phyloP scores from a whole-genome alignment of 2,797 vertebrate species.

The Halcyon leucocephala region DNA sequence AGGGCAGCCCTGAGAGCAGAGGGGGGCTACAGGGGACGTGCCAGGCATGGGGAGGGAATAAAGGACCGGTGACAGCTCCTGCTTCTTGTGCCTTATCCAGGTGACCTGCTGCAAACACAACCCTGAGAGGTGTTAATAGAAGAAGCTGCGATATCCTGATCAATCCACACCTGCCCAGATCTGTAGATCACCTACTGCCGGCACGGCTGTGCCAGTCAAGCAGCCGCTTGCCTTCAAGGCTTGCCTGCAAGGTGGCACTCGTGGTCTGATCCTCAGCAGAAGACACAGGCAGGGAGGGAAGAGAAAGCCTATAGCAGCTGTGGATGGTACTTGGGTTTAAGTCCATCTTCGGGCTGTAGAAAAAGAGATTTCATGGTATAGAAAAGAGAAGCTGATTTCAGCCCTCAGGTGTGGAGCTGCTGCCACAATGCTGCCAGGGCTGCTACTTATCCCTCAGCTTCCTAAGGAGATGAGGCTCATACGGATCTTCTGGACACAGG shows the following conservation, averaged over 20 bases:
- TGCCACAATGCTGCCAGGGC: neutral
- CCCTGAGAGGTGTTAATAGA: neutral
- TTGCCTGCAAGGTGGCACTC: neutral
- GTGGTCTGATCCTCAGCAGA: neutral
- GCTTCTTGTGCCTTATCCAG: neutral
- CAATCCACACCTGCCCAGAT: neutral
- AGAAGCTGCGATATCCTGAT: neutral
- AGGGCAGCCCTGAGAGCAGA: neutral
- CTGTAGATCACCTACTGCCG: neutral
- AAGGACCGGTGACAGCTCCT: neutral
- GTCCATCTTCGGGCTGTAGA: neutral
- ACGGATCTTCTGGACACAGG: neutral
- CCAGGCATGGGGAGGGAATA: neutral
- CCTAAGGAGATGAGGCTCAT: neutral
- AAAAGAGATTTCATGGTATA: accelerated
- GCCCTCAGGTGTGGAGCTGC: neutral
- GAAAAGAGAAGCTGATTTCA: neutral
- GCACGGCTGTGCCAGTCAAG: accelerated
- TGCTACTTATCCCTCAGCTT: neutral
- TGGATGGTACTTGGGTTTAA: neutral
- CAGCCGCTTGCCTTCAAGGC: neutral
- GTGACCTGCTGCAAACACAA: neutral
- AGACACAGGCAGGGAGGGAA: neutral
- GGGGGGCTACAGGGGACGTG: neutral
- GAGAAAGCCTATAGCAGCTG: neutral